A percentile compares a stretch with the other conserved stretches of the same genome.
Conservation (phyloP, 1,140 invertebrate genomes). For the Meloidogyne chitwoodi region DNA sequence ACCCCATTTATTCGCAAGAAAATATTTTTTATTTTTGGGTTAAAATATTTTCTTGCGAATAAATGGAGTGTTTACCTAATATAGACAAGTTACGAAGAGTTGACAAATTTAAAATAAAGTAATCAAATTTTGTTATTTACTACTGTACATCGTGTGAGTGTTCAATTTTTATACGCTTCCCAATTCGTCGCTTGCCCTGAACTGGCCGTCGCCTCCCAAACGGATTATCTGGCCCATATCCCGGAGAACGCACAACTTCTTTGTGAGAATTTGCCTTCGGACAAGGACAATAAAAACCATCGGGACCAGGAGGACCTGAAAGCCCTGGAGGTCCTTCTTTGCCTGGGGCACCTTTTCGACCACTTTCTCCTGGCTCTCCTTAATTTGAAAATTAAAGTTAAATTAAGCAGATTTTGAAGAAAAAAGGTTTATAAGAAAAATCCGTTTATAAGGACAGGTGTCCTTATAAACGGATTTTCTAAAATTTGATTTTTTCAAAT, state of each 20-base stretch:
- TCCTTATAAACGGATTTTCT: background rate
- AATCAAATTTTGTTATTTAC: no score
- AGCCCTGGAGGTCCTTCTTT: background rate
- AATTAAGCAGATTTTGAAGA: no score
- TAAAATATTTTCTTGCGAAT: no score
- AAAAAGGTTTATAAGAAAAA: no score
- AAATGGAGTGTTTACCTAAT: no score
- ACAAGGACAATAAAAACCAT: slow-evolving; percentile 8
- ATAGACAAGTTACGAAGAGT: no score
- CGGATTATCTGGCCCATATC: background rate
- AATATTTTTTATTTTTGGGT: no score
- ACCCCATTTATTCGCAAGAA: no score
- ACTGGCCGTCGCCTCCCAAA: background rate
- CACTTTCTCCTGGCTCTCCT: background rate
- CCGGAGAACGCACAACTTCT: background rate
- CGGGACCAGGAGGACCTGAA: background rate
- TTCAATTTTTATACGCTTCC: background rate
- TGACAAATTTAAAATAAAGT: no score
- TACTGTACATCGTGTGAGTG: background rate
- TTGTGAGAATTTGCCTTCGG: background rate
- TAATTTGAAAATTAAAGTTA: no score
- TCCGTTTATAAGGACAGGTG: no score
- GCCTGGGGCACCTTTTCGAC: background rate
- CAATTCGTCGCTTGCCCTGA: background rate
- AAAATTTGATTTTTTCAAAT: background rate